Evolutionary conservation across 2,888 invertebrate species (phyloP).

Genomic region (Drosophila imparisetae): DNA sequence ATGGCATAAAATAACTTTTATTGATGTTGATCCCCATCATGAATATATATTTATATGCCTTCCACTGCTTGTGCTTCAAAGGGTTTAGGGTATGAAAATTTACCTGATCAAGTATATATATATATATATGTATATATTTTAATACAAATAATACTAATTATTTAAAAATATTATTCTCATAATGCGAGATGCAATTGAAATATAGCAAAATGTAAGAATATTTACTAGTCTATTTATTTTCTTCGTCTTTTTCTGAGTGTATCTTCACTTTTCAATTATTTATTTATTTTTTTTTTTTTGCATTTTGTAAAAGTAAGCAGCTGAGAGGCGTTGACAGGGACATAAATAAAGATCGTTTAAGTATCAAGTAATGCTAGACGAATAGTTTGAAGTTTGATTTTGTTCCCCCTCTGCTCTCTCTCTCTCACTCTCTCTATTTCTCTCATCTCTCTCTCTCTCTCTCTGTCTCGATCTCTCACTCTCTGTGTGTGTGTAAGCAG

Average conservation of each 20-base stretch:
- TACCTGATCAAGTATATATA: neutral
- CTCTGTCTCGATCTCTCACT: neutral
- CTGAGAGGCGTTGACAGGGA: constrained; percentile 81
- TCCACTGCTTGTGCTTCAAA: neutral
- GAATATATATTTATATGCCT: neutral
- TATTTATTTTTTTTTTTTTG: constrained; percentile 19
- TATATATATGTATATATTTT: neutral
- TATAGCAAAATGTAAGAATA: neutral
- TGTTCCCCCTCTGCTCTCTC: neutral
- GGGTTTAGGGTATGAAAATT: neutral
- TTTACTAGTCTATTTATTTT: neutral
- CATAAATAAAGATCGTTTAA: constrained; percentile 81
- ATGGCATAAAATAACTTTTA: neutral
- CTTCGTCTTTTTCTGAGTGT: neutral
- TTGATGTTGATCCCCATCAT: neutral
- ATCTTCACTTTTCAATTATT: constrained; percentile 17
- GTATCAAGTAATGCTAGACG: constrained; percentile 77
- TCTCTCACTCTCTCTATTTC: neutral
- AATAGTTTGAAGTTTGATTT: constrained; percentile 64
- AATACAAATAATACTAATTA: neutral
- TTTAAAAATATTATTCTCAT: neutral
- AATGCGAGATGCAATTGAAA: neutral
- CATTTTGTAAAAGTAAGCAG: constrained; percentile 66
- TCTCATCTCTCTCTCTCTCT: neutral
- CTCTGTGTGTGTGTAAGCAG: constrained; percentile 51